phyloP scores from a whole-genome alignment of 1,140 invertebrate species.

The Drosophila tsacasi region DNA sequence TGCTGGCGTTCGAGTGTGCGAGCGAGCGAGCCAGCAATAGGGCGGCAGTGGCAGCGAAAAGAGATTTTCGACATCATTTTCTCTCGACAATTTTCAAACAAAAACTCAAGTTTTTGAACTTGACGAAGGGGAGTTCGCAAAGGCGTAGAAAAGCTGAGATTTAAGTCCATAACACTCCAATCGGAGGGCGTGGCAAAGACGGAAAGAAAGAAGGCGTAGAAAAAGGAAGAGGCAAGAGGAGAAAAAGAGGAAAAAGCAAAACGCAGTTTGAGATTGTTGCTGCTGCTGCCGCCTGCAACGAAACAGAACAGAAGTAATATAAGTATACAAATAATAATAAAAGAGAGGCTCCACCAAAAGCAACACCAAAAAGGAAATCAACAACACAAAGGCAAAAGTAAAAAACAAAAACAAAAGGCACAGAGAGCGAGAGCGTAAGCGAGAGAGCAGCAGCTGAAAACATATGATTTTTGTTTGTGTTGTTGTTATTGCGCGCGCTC shows the following conservation, averaged over 20 bases:
- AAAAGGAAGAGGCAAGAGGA: not conserved
- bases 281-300: conserved; percentile 63
- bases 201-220: conserved; percentile 11
- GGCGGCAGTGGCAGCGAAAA: conserved; percentile 58
- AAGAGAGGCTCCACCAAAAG: conserved; percentile 36
- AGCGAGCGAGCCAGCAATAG: conserved; percentile 67
- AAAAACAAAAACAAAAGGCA: conserved; percentile 19
- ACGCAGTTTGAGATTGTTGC: conserved; percentile 70
- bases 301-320: conserved; percentile 37
- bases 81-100: conserved; percentile 57
- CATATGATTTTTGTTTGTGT: conserved; percentile 84
- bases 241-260: conserved; percentile 29
- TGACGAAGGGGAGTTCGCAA: conserved; percentile 41
- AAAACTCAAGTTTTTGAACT: conserved; percentile 36
- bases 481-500: conserved; percentile 67
- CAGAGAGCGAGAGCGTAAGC: not conserved
- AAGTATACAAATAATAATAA: conserved; percentile 46
- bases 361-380: conserved; percentile 28
- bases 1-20: conserved; percentile 35
- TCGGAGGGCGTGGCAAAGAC: conserved; percentile 56
- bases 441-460: conserved; percentile 72
- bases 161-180: conserved; percentile 16
- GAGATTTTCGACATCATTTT: conserved; percentile 41
- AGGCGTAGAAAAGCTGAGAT: conserved; percentile 10
- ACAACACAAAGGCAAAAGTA: conserved; percentile 37